Evolutionary conservation across 2,797 vertebrate genomes (phyloP).

Genomic region (Phylloscopus collybita): DNA sequence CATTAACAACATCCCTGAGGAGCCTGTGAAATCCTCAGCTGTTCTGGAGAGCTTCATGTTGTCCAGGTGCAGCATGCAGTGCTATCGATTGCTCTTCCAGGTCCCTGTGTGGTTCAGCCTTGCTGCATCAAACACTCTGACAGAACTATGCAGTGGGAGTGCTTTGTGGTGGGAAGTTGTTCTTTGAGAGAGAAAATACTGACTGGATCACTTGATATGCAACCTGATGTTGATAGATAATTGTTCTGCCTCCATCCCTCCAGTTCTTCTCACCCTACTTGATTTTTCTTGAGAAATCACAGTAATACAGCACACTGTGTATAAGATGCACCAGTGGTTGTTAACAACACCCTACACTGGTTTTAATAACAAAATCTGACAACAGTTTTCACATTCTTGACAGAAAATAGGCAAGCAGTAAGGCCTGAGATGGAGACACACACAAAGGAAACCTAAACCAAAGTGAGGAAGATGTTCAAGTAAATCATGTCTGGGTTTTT

Average conservation of each 20-base stretch:
- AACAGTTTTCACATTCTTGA: neutral
- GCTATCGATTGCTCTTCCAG: neutral
- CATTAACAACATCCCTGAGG: neutral
- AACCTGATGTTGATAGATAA: neutral
- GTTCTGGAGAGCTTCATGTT: neutral
- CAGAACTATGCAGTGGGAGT: neutral
- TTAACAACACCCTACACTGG: neutral
- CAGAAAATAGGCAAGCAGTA: neutral
- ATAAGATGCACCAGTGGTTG: neutral
- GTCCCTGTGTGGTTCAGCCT: neutral
- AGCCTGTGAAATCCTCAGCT: neutral
- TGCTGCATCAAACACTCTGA: rapidly evolving
- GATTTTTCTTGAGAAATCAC: neutral
- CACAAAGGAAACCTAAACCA: neutral
- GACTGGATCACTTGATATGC: neutral
- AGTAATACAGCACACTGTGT: neutral
- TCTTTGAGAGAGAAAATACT: neutral
- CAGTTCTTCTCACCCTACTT: neutral
- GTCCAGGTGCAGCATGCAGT: neutral
- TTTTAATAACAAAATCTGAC: neutral
- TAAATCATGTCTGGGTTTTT: neutral
- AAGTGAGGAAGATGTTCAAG: neutral
- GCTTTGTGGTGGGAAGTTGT: neutral
- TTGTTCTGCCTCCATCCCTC: neutral
- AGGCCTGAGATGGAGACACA: neutral